Conservation (phyloP, 2,888 invertebrate species). For the Polylopha cassiicola region DNA sequence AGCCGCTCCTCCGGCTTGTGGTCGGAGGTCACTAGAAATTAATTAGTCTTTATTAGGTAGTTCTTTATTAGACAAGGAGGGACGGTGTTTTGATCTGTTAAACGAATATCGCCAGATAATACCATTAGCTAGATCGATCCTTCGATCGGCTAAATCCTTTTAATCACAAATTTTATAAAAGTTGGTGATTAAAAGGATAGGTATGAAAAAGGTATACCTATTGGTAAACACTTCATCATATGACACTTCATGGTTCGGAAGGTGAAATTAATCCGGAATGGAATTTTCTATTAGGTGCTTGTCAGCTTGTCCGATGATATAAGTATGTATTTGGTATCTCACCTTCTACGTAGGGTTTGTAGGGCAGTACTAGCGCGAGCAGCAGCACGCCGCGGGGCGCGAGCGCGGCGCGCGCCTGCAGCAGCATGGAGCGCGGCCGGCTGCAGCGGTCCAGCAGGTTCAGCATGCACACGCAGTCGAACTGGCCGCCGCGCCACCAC, state of each 20-base stretch:
- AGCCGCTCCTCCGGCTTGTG: slow-evolving; percentile 84
- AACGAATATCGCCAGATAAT: too few relatives aligned
- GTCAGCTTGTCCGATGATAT: not conserved
- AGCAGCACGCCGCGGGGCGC: slow-evolving; percentile 85
- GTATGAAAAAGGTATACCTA: too few relatives aligned
- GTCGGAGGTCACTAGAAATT: slow-evolving; percentile 77
- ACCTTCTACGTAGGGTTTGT: slow-evolving; percentile 96
- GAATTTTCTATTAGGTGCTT: too few relatives aligned
- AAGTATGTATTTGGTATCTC: slow-evolving; percentile 26
- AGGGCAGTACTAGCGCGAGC: slow-evolving; percentile 95
- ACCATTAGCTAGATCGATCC: too few relatives aligned
- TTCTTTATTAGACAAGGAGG: too few relatives aligned
- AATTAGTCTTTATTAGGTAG: not conserved
- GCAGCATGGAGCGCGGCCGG: slow-evolving; percentile 86
- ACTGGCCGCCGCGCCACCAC: slow-evolving; percentile 80
- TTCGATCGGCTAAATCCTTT: too few relatives aligned
- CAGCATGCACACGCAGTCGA: slow-evolving; percentile 90
- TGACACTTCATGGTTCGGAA: too few relatives aligned
- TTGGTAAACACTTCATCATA: too few relatives aligned
- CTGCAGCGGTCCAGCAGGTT: slow-evolving; percentile 97
- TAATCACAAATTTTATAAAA: too few relatives aligned
- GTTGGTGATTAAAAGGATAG: too few relatives aligned
- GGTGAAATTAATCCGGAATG: too few relatives aligned
- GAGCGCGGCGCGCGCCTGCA: slow-evolving; percentile 83
- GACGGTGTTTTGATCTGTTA: too few relatives aligned